phyloP scores from a whole-genome alignment of 2,888 invertebrate species.

The Agrochola circellaris region DNA sequence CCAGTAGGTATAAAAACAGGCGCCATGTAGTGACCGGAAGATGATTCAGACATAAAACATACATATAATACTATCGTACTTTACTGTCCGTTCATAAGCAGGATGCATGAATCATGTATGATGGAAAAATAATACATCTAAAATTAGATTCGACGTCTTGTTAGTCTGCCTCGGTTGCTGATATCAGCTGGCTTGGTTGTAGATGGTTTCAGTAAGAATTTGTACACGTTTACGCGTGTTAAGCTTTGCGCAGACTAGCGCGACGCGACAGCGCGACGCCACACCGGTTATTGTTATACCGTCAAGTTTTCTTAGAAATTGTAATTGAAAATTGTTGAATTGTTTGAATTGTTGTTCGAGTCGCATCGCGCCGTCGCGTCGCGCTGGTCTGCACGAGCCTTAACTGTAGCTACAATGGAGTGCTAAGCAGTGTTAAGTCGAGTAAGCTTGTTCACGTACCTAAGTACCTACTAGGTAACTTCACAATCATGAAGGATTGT shows the following conservation, averaged over 20 bases:
- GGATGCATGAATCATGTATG: conserved; percentile 80
- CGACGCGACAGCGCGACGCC: no score
- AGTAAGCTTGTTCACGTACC: neutral
- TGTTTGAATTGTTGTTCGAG: no score
- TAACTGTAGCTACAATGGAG: neutral
- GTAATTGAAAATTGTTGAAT: no score
- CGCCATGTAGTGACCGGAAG: conserved; percentile 71
- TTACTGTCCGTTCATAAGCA: conserved; percentile 75
- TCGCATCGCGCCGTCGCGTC: no score
- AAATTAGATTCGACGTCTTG: conserved; percentile 44
- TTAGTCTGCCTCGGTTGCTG: conserved; percentile 19
- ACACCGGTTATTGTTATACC: no score
- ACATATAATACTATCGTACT: conserved; percentile 58
- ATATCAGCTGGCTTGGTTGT: conserved; percentile 17
- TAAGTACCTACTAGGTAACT: neutral
- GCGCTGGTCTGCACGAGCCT: no score
- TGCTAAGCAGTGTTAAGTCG: neutral
- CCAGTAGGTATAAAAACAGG: conserved; percentile 47
- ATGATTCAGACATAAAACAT: conserved; percentile 75
- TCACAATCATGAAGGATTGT: neutral
- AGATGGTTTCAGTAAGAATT: conserved; percentile 2
- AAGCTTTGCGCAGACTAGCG: no score
- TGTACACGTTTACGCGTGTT: neutral
- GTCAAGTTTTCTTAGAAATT: no score
- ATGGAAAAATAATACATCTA: conserved; percentile 60